These are phyloP conservation scores for Malurus leucopterus DNA, from an alignment of 2,797 vertebrate species.

Conservation along the genomic window DNA sequence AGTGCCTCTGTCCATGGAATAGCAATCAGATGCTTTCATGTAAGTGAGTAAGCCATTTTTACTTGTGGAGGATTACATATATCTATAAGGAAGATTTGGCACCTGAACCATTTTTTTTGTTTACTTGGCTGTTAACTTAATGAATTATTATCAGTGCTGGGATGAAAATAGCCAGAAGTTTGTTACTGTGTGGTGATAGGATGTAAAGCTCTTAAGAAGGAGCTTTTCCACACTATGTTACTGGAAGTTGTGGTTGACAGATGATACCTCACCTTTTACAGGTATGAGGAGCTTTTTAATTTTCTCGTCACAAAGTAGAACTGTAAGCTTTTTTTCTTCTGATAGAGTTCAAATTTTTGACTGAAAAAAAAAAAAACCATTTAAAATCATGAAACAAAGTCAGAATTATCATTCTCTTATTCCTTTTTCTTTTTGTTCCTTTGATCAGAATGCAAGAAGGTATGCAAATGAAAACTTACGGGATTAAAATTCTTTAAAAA, in stretches of 20 bases:
- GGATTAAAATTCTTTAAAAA: neutral
- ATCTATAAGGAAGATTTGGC: neutral
- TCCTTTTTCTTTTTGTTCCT: neutral
- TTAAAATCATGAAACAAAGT: neutral
- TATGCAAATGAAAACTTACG: neutral
- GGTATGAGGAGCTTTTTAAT: neutral
- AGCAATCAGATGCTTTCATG: neutral
- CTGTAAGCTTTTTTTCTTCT: neutral
- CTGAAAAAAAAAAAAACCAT: neutral
- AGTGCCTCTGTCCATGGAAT: neutral
- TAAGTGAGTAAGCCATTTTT: neutral
- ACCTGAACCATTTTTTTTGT: neutral
- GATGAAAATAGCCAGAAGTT: neutral
- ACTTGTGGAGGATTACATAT: neutral
- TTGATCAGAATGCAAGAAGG: neutral
- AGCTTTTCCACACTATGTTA: neutral
- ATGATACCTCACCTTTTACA: neutral
- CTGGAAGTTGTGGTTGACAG: neutral
- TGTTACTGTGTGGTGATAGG: neutral
- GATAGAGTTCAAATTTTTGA: neutral
- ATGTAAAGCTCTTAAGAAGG: neutral
- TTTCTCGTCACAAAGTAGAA: neutral
- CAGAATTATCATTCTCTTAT: neutral
- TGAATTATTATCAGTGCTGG: neutral
- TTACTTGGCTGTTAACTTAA: neutral